A percentile compares a stretch with the other conserved stretches of the same genome.
Evolutionary conservation across 2,888 invertebrate genomes (phyloP).

Genomic region (Diplazon laetatorius): DNA sequence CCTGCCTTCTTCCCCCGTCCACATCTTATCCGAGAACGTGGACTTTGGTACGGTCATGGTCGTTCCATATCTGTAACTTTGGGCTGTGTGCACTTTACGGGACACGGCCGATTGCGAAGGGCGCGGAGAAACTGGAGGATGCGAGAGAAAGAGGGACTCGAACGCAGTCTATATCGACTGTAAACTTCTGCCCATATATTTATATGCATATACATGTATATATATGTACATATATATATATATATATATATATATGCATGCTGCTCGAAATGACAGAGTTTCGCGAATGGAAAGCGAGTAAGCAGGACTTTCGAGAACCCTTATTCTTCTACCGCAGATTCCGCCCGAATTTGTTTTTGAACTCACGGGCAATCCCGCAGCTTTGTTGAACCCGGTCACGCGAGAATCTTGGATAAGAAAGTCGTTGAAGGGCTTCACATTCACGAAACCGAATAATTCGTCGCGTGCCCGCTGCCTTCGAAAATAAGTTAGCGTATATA

Average conservation of each 20-base stretch:
- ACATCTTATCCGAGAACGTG: slow-evolving; percentile 27
- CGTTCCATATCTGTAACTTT: slow-evolving; percentile 17
- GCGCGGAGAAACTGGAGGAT: slow-evolving; percentile 7
- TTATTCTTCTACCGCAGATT: slow-evolving; percentile 14
- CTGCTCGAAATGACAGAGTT: slow-evolving; percentile 23
- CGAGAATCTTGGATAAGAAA: slow-evolving; percentile 49
- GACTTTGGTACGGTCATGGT: slow-evolving; percentile 16
- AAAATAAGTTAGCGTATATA: slow-evolving; percentile 25
- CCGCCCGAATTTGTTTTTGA: neutral
- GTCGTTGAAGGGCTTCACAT: slow-evolving; percentile 22
- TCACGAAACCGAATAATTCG: slow-evolving; percentile 38
- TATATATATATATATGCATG: slow-evolving; percentile 14
- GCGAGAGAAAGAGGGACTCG: slow-evolving; percentile 14
- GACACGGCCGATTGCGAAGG: neutral
- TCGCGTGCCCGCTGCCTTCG: slow-evolving; percentile 39
- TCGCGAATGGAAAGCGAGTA: slow-evolving; percentile 33
- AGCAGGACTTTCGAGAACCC: slow-evolving; percentile 25
- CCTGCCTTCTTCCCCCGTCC: no score
- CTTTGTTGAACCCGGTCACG: slow-evolving; percentile 36
- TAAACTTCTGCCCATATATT: slow-evolving; percentile 36
- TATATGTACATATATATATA: no score
- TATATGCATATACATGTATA: no score
- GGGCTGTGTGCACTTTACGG: slow-evolving; percentile 10
- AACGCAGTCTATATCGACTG: slow-evolving; percentile 4
- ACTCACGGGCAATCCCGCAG: slow-evolving; percentile 10